Base-by-base conservation (phyloP, 2,888 invertebrate genomes). In the Campoplex nolae region DNA sequence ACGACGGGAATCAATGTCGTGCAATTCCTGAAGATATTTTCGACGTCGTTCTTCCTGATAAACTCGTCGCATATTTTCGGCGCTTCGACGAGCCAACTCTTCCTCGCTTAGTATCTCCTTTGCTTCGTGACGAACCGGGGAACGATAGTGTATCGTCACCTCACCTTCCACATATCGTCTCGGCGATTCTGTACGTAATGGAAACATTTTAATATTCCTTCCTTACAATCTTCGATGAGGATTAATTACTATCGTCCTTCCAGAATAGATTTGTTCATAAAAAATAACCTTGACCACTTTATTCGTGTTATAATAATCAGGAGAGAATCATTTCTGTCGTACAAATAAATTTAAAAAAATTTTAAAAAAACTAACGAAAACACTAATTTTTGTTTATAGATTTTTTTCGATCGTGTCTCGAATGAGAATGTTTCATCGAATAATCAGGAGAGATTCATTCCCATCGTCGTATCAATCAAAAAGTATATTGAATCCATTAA, bases 91-190 rank as follows among this genome's bases (percentile, higher is more conserved):
- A 82, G 97, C 97, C 93, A 98, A 95, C 94, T 99, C 98, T 93
- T 98, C 97, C 94, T 99, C 98, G 91, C 98, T 98, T 90, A 97
- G 96, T 90, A 96, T 96, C 90, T 97, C 98, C 95, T 98, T 97
- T 90, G 98, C 97, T 94, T 98, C 98, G 93, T 97, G 97, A 88
- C 98, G 96, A 90, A 98, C 97, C 85, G 98, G 98, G 89, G 97
- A 97, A 94, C 97, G 96, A 96, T 98, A 98, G 95, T 98, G 98
- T 94, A 98, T 98, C 94, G 98, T 98, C 93, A 98, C 98, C 95
- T 98, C 98, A 94, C 98, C 97, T 95, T 98, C 98, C 94, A 98
- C 97, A 96, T 98, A 98, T 91, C 97, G 97, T 93, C 97, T 96
- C 77, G 98, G 97, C 92, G 98, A 97, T 95, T 98, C 98, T 98